phyloP scores from a whole-genome alignment of 1,140 invertebrate species.

The Diachasmimorpha longicaudata region DNA sequence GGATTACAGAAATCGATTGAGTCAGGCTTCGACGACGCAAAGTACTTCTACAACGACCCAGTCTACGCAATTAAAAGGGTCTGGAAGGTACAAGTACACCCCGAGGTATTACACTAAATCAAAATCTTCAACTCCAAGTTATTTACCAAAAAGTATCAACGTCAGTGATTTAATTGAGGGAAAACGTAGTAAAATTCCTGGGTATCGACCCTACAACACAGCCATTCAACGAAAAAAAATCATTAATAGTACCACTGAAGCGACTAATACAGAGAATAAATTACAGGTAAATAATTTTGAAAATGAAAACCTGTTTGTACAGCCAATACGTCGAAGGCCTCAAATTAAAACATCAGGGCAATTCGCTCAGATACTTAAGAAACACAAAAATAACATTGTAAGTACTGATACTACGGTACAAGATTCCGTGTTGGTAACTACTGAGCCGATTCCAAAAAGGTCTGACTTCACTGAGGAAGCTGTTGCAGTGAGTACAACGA shows the following conservation, averaged over 20 bases:
- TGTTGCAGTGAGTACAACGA: no score
- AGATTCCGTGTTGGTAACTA: no score
- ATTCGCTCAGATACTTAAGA: slow-evolving; percentile 22
- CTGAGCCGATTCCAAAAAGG: no score
- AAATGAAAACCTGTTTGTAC: slow-evolving; percentile 49
- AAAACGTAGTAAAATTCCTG: slow-evolving; percentile 41
- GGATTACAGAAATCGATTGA: slow-evolving; percentile 57
- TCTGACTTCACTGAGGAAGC: no score
- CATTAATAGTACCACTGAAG: neutral
- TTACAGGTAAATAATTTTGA: slow-evolving; percentile 28
- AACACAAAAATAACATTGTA: slow-evolving; percentile 37
- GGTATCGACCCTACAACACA: neutral
- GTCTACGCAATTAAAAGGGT: slow-evolving; percentile 19
- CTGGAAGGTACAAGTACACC: slow-evolving; percentile 53
- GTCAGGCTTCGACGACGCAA: slow-evolving; percentile 33
- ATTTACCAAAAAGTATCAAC: neutral
- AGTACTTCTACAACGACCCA: slow-evolving; percentile 3
- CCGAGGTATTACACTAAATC: slow-evolving; percentile 48
- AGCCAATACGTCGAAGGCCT: slow-evolving; percentile 43
- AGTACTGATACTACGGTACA: slow-evolving; percentile 27
- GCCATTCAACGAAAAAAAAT: slow-evolving; percentile 16
- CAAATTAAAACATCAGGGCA: slow-evolving; percentile 35
- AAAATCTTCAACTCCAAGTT: slow-evolving; percentile 25
- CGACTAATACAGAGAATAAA: neutral
- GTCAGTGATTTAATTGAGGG: neutral